phyloP scores from a whole-genome alignment of 2,888 invertebrate genomes.

The Lithophane leautieri region DNA sequence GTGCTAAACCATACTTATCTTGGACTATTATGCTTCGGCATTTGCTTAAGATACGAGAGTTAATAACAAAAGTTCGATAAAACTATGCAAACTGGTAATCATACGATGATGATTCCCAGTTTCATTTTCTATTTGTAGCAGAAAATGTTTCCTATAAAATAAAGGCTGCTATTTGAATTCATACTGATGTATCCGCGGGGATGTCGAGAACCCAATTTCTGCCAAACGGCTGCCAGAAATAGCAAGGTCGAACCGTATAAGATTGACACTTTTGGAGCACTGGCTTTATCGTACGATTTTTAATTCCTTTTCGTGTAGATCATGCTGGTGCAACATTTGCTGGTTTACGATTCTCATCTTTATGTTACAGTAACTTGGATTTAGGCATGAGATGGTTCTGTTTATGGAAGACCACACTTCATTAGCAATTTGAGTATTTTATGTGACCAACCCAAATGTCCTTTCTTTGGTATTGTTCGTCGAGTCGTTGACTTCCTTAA shows the following conservation, averaged over 20 bases:
- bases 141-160: slow-evolving; percentile 22
- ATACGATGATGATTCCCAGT: neutral
- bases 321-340: neutral
- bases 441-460: too few species aligned
- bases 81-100: neutral
- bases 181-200: slow-evolving; percentile 38
- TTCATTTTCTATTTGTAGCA: slow-evolving; percentile 9
- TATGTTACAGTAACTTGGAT: neutral
- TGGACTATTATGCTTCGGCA: neutral
- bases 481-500: too few species aligned
- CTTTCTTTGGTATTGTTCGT: too few species aligned
- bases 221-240: slow-evolving; percentile 20
- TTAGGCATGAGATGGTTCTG: neutral
- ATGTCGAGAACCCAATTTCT: slow-evolving; percentile 44
- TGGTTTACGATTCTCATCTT: neutral
- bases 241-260: slow-evolving; percentile 31
- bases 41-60: neutral
- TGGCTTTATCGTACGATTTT: neutral
- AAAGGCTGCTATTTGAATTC: slow-evolving; percentile 33
- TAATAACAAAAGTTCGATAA: neutral
- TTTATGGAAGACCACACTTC: slow-evolving; percentile 5
- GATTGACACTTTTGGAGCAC: slow-evolving; percentile 30
- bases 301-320: neutral
- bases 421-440: slow-evolving; percentile 37
- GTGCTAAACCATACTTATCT: neutral